Evolutionary conservation across 2,113 vertebrate genomes (phyloP).

Genomic region (Malurus cyaneus): DNA sequence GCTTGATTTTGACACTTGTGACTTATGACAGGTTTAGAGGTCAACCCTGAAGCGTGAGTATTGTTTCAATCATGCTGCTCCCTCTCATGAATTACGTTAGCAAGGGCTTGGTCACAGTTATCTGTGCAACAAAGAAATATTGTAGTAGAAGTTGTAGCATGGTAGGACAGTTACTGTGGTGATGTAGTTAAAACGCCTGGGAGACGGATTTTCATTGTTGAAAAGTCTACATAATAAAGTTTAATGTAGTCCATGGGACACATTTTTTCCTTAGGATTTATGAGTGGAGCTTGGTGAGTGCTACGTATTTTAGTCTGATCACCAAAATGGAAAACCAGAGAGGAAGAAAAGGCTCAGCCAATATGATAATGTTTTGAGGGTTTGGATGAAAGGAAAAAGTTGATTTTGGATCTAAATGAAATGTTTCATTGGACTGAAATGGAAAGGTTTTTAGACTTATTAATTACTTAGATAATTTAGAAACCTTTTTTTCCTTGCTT

Average conservation of each 20-base stretch:
- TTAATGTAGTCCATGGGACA: slow-evolving; percentile 38
- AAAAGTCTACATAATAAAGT: slow-evolving; percentile 51
- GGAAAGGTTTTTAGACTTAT: background rate
- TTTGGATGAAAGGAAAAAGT: background rate
- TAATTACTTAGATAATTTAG: background rate
- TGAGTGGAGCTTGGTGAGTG: slow-evolving; percentile 32
- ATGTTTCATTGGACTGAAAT: background rate
- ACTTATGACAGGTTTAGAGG: slow-evolving; percentile 64
- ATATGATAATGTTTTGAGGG: background rate
- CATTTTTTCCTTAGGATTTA: slow-evolving; percentile 32
- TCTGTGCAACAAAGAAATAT: slow-evolving; percentile 64
- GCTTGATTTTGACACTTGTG: slow-evolving; percentile 62
- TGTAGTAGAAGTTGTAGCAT: slow-evolving; percentile 47
- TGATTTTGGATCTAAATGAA: background rate
- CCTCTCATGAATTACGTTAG: slow-evolving; percentile 52
- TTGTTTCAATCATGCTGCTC: slow-evolving; percentile 57
- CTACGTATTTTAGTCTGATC: slow-evolving; percentile 15
- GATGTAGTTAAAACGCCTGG: slow-evolving; percentile 58
- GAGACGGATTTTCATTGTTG: slow-evolving; percentile 53
- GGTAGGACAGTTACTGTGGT: slow-evolving; percentile 56
- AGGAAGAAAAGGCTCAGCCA: background rate
- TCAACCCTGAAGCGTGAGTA: slow-evolving; percentile 58
- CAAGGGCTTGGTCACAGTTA: slow-evolving; percentile 57
- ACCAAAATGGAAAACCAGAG: slow-evolving; percentile 46
- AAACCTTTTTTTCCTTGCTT: background rate